Evolutionary conservation across 2,888 invertebrate genomes (phyloP).

Genomic region (Oligia fasciuncula): DNA sequence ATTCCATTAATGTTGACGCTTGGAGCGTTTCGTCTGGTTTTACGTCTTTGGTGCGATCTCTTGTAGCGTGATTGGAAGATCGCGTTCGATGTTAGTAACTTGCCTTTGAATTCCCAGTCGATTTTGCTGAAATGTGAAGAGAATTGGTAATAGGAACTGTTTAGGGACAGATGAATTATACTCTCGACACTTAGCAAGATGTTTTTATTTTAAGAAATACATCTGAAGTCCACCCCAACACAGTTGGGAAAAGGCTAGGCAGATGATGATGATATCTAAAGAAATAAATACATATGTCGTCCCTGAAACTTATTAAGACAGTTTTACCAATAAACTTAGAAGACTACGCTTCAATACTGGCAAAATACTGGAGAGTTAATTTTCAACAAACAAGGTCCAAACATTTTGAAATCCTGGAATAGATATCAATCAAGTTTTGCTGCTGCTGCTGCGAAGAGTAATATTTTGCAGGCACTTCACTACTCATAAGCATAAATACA

Average conservation of each 20-base stretch:
- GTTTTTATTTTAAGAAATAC: not conserved
- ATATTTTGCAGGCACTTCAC: not conserved
- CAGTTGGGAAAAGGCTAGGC: too few relatives aligned
- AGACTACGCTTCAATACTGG: not conserved
- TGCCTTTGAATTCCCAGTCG: slow-evolving; percentile 87
- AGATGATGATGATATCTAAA: too few relatives aligned
- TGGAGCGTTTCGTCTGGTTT: slow-evolving; percentile 77
- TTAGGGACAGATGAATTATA: not conserved
- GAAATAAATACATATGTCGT: not conserved
- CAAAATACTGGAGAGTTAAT: not conserved
- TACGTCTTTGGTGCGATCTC: slow-evolving; percentile 73
- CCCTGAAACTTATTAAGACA: not conserved
- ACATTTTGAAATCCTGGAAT: not conserved
- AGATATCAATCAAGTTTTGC: not conserved
- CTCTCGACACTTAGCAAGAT: not conserved
- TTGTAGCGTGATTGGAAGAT: slow-evolving; percentile 83
- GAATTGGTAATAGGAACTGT: not conserved
- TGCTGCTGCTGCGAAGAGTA: too few relatives aligned
- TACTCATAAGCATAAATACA: not conserved
- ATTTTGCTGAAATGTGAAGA: slow-evolving; percentile 81
- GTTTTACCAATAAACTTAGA: not conserved
- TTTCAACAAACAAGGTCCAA: not conserved
- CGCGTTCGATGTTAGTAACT: slow-evolving; percentile 79
- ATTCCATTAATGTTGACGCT: slow-evolving; percentile 89
- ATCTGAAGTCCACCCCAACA: not conserved